Evolutionary conservation across 2,888 invertebrate species (phyloP), one percentile per base, ranked within the genome.

Genomic region (Atethmia centrago): DNA sequence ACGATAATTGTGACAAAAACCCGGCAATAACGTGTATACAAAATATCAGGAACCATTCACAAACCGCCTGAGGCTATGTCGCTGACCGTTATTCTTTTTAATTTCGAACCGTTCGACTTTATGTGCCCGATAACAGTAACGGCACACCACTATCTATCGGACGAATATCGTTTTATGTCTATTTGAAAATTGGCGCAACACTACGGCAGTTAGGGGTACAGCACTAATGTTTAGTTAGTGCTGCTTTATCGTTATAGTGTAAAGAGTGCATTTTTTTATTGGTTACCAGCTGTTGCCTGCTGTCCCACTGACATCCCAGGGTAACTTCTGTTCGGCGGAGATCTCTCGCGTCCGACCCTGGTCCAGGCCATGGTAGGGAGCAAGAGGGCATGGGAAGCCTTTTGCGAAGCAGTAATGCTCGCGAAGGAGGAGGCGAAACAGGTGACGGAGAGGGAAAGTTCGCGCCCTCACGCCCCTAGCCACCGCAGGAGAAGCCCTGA

Each of bases 71-170:
- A 88, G 85, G 87, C 88, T 67, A 58, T 82, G 85, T 83, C 87
- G 83, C 84, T 87, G 88, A 85, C 89, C 91, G 92, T 92, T 90
- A 89, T 81, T 92, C 92, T 92, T 89, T 91, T 92, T 93, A 94
- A 94, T 93, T 93, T 92, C 82, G 89, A 87, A 84, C 87, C 83
- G 90, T 89, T 90, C 88, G 92, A 91, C 89, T 92, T 93, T 93
- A 93, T 92, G 90, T 86, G 62, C 82, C 80, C 61, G 82, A 82
- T 82, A 82, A 82, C 82, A 75, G 82, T 83, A 81, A 82, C 86
- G 76, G 85, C 87, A 84, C 74, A 62, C 16, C 82, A 71, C 88
- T 90, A 91, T 90, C 90, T 89, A 89, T 91, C 86, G 88, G 77
- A 79, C 76, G 83, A 87, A 86, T 87, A 90, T 90, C 86, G 89